Conservation (phyloP, 2,113 vertebrate species). For the Pseudopodoces humilis region DNA sequence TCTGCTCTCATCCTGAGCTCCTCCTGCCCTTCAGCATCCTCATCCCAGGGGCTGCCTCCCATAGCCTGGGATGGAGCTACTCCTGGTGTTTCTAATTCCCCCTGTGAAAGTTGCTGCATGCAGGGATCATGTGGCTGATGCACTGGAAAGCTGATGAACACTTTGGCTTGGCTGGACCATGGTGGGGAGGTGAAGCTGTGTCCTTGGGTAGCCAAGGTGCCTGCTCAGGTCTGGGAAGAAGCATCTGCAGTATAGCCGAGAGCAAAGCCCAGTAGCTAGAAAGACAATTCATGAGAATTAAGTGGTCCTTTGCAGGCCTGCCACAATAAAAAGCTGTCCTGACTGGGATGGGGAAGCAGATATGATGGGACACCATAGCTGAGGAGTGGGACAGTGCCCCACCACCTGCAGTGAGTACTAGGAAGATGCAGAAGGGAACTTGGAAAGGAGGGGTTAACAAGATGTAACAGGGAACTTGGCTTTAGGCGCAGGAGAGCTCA, state of each 20-base stretch:
- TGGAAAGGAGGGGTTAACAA: not conserved
- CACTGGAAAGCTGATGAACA: rapidly evolving
- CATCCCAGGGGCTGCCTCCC: not conserved
- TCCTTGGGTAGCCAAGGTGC: not conserved
- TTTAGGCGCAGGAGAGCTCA: not conserved
- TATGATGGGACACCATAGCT: rapidly evolving
- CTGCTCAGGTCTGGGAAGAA: not conserved
- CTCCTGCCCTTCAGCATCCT: not conserved
- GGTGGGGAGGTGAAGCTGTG: not conserved
- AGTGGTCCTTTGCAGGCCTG: not conserved
- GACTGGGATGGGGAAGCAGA: not conserved
- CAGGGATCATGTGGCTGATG: not conserved
- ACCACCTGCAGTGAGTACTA: rapidly evolving
- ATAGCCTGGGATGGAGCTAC: not conserved
- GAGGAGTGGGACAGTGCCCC: not conserved
- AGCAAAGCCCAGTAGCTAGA: not conserved
- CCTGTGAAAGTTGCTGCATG: not conserved
- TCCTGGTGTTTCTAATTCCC: not conserved
- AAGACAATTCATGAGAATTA: not conserved
- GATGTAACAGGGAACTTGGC: not conserved
- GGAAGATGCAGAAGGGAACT: too few species aligned
- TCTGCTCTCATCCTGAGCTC: not conserved
- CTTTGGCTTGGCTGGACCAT: not conserved
- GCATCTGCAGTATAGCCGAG: rapidly evolving
- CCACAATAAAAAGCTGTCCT: not conserved